A percentile compares a stretch with the other conserved stretches of the same genome.
These are phyloP conservation scores for Dyspetes luteomarginatus DNA, from an alignment of 2,888 invertebrate species.

Conservation along the genomic window DNA sequence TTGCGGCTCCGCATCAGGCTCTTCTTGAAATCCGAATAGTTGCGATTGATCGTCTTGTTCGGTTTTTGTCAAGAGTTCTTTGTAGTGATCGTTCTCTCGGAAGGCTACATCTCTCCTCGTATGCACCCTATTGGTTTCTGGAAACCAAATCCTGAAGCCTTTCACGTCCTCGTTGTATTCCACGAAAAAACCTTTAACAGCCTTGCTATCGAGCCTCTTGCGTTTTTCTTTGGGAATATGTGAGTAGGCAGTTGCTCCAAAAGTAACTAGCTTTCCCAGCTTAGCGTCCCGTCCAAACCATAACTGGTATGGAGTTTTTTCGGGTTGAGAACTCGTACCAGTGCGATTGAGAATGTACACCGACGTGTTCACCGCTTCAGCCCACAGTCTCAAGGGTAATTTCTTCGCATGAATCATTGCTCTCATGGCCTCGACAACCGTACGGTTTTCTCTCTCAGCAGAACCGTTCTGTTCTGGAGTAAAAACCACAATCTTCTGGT, in stretches of 20 bases:
- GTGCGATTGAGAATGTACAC: constrained; percentile 35
- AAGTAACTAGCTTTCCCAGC: neutral
- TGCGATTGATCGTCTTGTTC: constrained; percentile 18
- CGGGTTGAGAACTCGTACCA: constrained; percentile 5
- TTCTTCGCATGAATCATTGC: constrained; percentile 59
- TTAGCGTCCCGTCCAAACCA: constrained; percentile 15
- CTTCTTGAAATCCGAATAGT: neutral
- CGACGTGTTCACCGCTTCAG: constrained; percentile 38
- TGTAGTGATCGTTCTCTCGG: constrained; percentile 14
- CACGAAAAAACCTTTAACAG: constrained; percentile 16
- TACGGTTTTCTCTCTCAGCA: constrained; percentile 66
- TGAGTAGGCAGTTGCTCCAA: constrained; percentile 8
- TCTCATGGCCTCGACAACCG: constrained; percentile 65
- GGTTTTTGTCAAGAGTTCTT: neutral
- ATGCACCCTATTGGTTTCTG: constrained; percentile 10
- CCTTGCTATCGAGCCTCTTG: constrained; percentile 12
- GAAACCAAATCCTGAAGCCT: constrained; percentile 36
- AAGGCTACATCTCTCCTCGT: constrained; percentile 58
- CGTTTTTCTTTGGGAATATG: constrained; percentile 18
- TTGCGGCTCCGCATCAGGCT: neutral
- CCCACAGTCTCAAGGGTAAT: constrained; percentile 34
- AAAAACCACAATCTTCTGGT: constrained; percentile 4
- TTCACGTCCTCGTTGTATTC: constrained; percentile 26
- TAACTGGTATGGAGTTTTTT: constrained; percentile 32
- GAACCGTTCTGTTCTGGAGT: constrained; percentile 67